Evolutionary conservation across 2,797 vertebrate species (phyloP).

Genomic region (Molothrus ater): DNA sequence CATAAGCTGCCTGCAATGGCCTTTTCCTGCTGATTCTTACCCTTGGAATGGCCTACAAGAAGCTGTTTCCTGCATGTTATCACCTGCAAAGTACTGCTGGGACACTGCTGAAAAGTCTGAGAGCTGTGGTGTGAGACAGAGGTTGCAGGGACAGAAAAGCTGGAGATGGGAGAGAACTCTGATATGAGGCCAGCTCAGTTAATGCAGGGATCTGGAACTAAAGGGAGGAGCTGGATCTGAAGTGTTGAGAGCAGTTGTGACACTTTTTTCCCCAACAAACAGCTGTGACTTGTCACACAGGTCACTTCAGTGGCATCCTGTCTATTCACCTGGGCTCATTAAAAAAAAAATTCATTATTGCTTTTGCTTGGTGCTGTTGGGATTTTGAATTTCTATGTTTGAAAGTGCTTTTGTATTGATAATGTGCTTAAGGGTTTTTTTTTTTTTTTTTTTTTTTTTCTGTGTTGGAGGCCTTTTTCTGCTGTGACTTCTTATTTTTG

Average conservation of each 20-base stretch:
- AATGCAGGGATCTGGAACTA: background rate
- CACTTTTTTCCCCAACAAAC: background rate
- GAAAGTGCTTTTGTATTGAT: background rate
- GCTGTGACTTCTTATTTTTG: background rate
- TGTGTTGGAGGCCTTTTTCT: background rate
- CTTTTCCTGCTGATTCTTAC: background rate
- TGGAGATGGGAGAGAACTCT: background rate
- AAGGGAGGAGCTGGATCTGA: background rate
- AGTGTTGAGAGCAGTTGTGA: background rate
- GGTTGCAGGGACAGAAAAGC: background rate
- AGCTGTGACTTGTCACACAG: background rate
- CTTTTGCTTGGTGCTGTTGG: background rate
- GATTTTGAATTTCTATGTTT: background rate
- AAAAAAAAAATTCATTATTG: background rate
- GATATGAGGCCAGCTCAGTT: background rate
- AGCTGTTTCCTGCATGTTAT: rapidly evolving
- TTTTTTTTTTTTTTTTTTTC: background rate
- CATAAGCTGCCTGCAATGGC: background rate
- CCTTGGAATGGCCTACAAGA: background rate
- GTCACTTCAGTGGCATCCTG: background rate
- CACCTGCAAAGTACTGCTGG: background rate
- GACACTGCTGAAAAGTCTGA: background rate
- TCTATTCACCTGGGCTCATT: background rate
- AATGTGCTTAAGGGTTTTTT: background rate
- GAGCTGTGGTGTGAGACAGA: background rate